Percentiles rank a stretch among this genome's conserved stretches.
Conservation (phyloP, 2,888 invertebrate genomes). For the Microplitis manilae region DNA sequence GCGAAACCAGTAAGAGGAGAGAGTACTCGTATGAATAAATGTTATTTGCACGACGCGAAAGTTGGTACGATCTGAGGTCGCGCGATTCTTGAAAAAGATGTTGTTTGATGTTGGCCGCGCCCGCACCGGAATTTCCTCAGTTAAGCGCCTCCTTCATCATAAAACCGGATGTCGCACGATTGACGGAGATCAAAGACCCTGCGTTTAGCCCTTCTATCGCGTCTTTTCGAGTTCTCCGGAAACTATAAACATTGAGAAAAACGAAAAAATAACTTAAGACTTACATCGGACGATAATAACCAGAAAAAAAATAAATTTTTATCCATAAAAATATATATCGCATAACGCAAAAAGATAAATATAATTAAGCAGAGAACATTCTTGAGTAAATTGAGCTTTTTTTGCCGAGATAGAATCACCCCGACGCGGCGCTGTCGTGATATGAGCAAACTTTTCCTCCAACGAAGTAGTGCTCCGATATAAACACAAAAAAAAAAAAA, state of each 20-base stretch:
- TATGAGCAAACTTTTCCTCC: slow-evolving; percentile 39
- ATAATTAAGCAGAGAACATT: slow-evolving; percentile 60
- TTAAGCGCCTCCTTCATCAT: slow-evolving; percentile 33
- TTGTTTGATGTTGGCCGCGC: slow-evolving; percentile 50
- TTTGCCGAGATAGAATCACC: slow-evolving; percentile 60
- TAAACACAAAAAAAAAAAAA: slow-evolving; percentile 49
- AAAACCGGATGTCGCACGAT: slow-evolving; percentile 50
- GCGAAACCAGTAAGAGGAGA: not conserved
- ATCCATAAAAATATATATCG: slow-evolving; percentile 5
- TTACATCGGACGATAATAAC: slow-evolving; percentile 25
- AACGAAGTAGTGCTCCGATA: not conserved
- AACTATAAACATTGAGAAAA: slow-evolving; percentile 27
- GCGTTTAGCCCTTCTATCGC: slow-evolving; percentile 9
- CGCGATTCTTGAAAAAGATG: slow-evolving; percentile 30
- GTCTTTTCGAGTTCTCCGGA: slow-evolving; percentile 4
- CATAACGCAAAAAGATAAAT: slow-evolving; percentile 34
- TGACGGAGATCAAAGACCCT: slow-evolving; percentile 51
- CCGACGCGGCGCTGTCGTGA: slow-evolving; percentile 33
- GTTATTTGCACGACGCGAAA: slow-evolving; percentile 5
- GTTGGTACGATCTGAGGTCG: slow-evolving; percentile 1
- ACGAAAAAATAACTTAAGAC: slow-evolving; percentile 3
- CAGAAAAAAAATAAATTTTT: slow-evolving; percentile 7
- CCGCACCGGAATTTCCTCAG: slow-evolving; percentile 43
- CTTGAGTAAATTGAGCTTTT: slow-evolving; percentile 63
- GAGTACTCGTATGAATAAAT: not conserved